Base-by-base conservation (phyloP, 2,888 invertebrate genomes). In the Drosophila subsilvestris region DNA sequence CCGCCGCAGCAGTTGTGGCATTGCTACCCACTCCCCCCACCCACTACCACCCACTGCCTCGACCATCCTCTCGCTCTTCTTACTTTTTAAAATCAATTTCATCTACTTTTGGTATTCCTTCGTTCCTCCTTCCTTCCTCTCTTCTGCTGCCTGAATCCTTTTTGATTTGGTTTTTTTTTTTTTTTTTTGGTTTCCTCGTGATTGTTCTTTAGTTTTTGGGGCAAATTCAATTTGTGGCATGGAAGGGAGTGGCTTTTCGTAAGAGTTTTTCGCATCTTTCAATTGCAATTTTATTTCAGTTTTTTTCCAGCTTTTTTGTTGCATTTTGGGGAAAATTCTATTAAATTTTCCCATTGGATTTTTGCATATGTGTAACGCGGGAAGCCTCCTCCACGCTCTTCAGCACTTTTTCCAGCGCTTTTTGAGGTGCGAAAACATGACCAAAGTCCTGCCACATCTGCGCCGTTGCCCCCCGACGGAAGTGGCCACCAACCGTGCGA, bases 41-140 rank as follows among this genome's bases (percentile, higher is more conserved):
- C 47, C n/a, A 14, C 18, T 2, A 10, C 42, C 9, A 20, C 62
- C 20, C 60, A n/a, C n/a, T n/a, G n/a, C n/a, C 42, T 49, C 53
- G 29, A 8, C 10, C 2, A 22, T 63, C 53, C 51, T 53, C 44
- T 25, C 4, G n/a, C 42, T 59, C 32, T 20, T 18, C 67, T 69
- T 60, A 80, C 83, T 88, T 83, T 83, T 88, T 84, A 86, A 83
- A 83, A 83, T 83, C 89, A 83, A 83, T 83, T 88, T 86, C 83
- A 70, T 88, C 89, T 83, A 86, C 83, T 83, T 87, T 81, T 71
- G 72, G 76, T 65, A 60, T 49, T 20, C 25, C 51, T 45, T 37
- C 37, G 14, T 14, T 14, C 37, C 4, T 14, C 6, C 37, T 7
- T 6, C 14, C 37, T 1, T 14, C 14, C 37, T 14, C 27, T 12